Percentiles rank a stretch among this genome's conserved stretches.
These are phyloP conservation scores for Corydoras maculifer DNA, from an alignment of 2,113 vertebrate genomes.

Conservation along the genomic window DNA sequence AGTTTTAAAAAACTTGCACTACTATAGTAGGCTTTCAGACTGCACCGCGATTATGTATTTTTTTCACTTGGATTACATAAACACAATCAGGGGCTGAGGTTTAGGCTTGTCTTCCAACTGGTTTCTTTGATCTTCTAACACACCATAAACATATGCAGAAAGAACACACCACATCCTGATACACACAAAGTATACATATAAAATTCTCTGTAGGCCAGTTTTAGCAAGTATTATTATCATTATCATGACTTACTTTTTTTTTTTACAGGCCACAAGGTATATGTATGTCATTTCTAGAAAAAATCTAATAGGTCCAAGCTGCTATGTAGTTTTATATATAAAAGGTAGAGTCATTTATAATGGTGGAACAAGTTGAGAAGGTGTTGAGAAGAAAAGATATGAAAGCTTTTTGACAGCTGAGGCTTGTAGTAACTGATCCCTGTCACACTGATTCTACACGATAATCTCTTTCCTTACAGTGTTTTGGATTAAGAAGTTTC, in stretches of 20 bases:
- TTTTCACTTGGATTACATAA: not conserved
- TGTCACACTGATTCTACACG: not conserved
- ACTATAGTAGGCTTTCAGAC: not conserved
- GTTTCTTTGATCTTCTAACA: not conserved
- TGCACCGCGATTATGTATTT: not conserved
- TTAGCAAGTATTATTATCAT: not conserved
- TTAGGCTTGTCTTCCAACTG: not conserved
- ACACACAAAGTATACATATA: not conserved
- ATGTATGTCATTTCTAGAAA: not conserved
- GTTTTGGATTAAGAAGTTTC: constrained; percentile 25
- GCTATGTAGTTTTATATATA: not conserved
- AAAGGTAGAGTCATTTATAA: not conserved
- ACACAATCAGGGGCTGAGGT: not conserved
- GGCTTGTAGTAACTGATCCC: constrained; percentile 4
- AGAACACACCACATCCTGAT: not conserved
- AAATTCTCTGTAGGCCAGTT: not conserved
- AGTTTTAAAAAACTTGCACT: too few species aligned
- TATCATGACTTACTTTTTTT: not conserved
- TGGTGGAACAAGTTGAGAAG: constrained; percentile 11
- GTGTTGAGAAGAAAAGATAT: not conserved
- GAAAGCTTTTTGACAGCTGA: constrained; percentile 6
- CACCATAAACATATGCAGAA: not conserved
- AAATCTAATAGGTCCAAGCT: not conserved
- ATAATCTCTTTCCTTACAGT: not conserved
- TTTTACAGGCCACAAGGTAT: not conserved